phyloP scores from a whole-genome alignment of 2,113 vertebrate species.

The Gambusia affinis region DNA sequence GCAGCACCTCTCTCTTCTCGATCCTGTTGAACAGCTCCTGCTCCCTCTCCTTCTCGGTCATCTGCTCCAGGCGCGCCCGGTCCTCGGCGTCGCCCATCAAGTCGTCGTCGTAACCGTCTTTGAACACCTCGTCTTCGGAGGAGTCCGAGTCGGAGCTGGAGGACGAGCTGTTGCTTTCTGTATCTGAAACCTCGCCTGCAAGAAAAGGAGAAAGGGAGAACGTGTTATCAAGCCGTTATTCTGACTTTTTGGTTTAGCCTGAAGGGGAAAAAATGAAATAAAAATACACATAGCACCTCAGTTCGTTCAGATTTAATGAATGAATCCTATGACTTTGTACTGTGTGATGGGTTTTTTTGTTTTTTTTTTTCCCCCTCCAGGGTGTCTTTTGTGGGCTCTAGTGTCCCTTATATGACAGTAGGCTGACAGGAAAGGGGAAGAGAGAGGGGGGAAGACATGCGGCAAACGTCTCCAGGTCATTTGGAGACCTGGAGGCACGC shows the following conservation, averaged over 20 bases:
- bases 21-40: conserved; percentile 98
- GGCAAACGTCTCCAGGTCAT: too few relatives aligned
- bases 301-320: too few relatives aligned
- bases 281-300: background rate
- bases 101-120: conserved; percentile 96
- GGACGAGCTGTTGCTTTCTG: conserved; percentile 96
- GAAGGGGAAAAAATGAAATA: background rate
- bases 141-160: conserved; percentile 97
- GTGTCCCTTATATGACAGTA: too few relatives aligned
- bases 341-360: too few relatives aligned
- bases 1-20: conserved; percentile 97
- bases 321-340: too few relatives aligned
- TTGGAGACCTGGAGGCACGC: too few relatives aligned
- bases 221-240: background rate
- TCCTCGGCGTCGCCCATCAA: conserved; percentile 98
- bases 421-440: too few relatives aligned
- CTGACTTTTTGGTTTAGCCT: background rate
- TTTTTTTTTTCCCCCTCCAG: too few relatives aligned
- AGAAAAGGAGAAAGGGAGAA: background rate
- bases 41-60: conserved; percentile 98
- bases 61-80: conserved; percentile 93
- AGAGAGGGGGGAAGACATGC: too few relatives aligned
- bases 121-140: conserved; percentile 96
- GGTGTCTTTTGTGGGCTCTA: too few relatives aligned
- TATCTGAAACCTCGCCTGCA: conserved; percentile 96